Base-by-base conservation (phyloP, 2,888 invertebrate species). In the Rhagonycha fulva region DNA sequence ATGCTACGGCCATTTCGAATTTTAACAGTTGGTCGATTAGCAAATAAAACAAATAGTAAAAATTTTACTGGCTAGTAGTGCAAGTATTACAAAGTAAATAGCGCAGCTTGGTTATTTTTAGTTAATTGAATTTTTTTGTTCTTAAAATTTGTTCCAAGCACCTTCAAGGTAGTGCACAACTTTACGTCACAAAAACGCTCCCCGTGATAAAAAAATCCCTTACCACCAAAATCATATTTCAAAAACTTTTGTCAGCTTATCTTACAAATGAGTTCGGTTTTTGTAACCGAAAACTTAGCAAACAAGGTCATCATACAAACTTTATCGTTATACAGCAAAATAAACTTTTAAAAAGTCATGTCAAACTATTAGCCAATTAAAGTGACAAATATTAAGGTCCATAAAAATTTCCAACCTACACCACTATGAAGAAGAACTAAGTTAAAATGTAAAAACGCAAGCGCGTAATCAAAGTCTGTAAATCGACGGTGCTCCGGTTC, bases 401-500 rank as follows among this genome's bases (percentile, higher is more conserved):
- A 9, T 63, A 24, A 26, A 24, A 66, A 26, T 66, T 66, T 70
- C 70, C 73, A 77, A 77, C 77, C 77, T 77, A 77, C 75, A 70
- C 47, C 75, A 77, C 75, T 75, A 70, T 30, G 75, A 75, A 77
- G 75, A 28, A 71, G 63, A 68, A 68, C 71, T 47, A 77, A 74
- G 69, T 71, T 26, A 23, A 28, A 26, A 24, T 32, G 61, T 26
- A 68, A 62, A 30, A 60, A 78, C 80, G 80, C 80, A 80, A 76
- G 82, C 81, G 76, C 76, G 76, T 72, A 28, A 63, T 70, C 66
- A 70, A 66, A 71, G 75, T 66, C 69, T 70, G 73, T 62, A 76
- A 77, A 74, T 26, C 78, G 79, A 76, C 76, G 77, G 72, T 77
- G 74, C 69, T 76, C 76, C 67, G 66, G 63, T 76, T 78, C 75